A percentile compares a stretch with the other conserved stretches of the same genome.
Evolutionary conservation across 2,113 vertebrate species (phyloP).

Genomic region (Gnathonemus echidnorhynchus): DNA sequence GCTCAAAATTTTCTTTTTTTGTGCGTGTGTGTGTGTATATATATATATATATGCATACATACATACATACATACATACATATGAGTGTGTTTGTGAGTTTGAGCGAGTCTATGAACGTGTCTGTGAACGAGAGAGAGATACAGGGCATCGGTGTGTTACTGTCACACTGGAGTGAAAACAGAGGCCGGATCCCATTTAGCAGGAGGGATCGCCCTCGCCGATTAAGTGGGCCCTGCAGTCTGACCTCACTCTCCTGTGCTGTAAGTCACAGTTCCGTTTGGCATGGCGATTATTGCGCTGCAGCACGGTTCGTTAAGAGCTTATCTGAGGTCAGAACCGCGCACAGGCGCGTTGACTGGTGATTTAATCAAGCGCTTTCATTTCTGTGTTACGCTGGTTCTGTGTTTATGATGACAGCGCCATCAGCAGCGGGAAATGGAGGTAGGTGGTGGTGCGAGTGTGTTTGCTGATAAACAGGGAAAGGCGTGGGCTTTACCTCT

Average conservation of each 20-base stretch:
- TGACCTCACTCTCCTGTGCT: neutral
- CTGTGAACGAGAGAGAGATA: neutral
- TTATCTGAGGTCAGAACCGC: neutral
- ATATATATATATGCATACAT: no score
- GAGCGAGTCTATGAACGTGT: neutral
- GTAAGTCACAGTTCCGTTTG: neutral
- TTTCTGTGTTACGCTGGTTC: neutral
- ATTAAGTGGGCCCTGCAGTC: neutral
- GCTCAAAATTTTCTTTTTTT: neutral
- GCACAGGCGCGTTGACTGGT: neutral
- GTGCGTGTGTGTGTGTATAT: no score
- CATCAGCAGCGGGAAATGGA: neutral
- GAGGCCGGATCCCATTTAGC: neutral
- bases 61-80: neutral
- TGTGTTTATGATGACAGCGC: neutral
- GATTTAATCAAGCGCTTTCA: neutral
- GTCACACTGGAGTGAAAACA: neutral
- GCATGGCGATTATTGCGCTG: neutral
- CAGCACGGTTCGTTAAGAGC: neutral
- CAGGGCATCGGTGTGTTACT: neutral
- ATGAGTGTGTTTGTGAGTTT: neutral
- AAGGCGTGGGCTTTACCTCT: neutral
- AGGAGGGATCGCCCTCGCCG: neutral
- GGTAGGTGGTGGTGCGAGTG: neutral
- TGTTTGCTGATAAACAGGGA: constrained; percentile 22